Base-by-base conservation (phyloP, 2,888 invertebrate species). In the Callyntrura sp. region DNA sequence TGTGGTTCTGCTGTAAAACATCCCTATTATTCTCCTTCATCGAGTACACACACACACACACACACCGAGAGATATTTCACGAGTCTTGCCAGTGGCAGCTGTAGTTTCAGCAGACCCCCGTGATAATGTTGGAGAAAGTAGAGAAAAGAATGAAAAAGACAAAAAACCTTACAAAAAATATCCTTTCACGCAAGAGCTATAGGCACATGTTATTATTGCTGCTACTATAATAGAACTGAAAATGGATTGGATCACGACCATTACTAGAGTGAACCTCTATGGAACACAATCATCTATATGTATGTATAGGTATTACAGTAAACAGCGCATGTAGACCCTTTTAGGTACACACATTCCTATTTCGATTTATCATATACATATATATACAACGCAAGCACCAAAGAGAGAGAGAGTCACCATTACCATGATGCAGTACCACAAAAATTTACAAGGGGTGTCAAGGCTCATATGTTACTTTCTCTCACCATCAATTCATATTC, bases 161-260 rank as follows among this genome's bases (percentile, higher is more conserved):
- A 57, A 57, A 57, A 45, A n/a, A n/a, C n/a, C n/a, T n/a, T n/a
- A n/a, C n/a, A n/a, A n/a, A 57, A 57, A 57, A 17, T 55, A 57
- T 17, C 57, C 57, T 57, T 6, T 57, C 57, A 17, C 57, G 5
- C 55, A 57, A 8, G 17, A 57, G 20, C n/a, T 57, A 57, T 57
- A 57, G 5, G 57, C n/a, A n/a, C n/a, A n/a, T n/a, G n/a, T n/a
- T n/a, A n/a, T n/a, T 6, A 55, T 17, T 57, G 17, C 17, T 17
- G 20, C 17, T 17, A 57, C 17, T 5, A 8, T 5, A 57, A 6
- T 1, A 17, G 57, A 17, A 17, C 57, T 6, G 12, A 17, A 57
- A 57, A 57, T 57, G 57, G 57, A 57, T 11, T 57, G 57, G 57
- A 57, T 57, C 57, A 57, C 57, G 57, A 17, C 17, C 57, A 11